Base-by-base conservation (phyloP, 2,797 vertebrate species). In the Odontamblyopus rebecca region DNA sequence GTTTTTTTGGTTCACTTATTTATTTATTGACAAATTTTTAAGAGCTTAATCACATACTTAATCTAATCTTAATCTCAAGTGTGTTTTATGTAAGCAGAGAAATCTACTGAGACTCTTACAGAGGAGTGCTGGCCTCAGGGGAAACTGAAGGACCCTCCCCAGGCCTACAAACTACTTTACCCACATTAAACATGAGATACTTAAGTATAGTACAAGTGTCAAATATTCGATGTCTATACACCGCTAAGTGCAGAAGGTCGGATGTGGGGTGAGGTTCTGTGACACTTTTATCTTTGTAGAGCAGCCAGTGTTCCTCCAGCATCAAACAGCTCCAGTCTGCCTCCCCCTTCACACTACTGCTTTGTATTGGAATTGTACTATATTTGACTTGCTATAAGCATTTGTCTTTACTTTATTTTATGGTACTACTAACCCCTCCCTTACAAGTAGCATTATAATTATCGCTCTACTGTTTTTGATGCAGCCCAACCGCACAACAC, bases 231-330 rank as follows among this genome's bases (percentile, higher is more conserved):
- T 65, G 57, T 69, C 59, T 57, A 38, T 38, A 56, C 9, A 9
- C 9, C 53, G 67, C 19, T 27, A 50, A 32, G 54, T 64, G 69
- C 69, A 70, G 18, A 64, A 67, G 67, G 59, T 68, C 29, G 54
- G 44, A 7, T 71, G 30, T 80, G 56, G 44, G 71, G 18, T 54
- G 61, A 26, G 51, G 32, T 30, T 72, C 51, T 69, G 68, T 8
- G 51, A 29, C 32, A 61, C 56, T 53, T 74, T 81, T 85, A 85
- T 89, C 83, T 85, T 35, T 63, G 57, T 67, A 0, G 48, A 72
- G 69, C 67, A 6, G 13, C 72, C 53, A 56, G 61, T 59, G 65
- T 66, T 79, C 62, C 79, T 78, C 70, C 80, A 61, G 75, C 81
- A 57, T 50, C 66, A 26, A 27, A 48, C 15, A 13, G 12, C 44